phyloP scores from a whole-genome alignment of 2,888 invertebrate species.

The Tinea semifulvella region DNA sequence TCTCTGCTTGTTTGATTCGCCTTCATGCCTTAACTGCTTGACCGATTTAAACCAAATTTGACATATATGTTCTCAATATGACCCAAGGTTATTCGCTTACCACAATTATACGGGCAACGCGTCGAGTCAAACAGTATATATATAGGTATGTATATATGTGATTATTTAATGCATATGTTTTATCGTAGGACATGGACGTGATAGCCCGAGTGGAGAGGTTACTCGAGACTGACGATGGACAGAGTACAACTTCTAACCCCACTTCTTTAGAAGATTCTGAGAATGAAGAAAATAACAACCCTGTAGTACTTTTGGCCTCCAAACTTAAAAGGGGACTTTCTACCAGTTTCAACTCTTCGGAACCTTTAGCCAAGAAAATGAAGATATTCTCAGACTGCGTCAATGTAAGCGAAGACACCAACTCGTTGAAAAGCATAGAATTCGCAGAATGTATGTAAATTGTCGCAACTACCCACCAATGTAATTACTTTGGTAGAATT shows the following conservation, averaged over 20 bases:
- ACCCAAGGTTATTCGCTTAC: too few relatives aligned
- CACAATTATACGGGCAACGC: too few relatives aligned
- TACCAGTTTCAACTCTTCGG: constrained; percentile 36
- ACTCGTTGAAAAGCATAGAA: constrained; percentile 36
- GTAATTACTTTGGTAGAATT: too few relatives aligned
- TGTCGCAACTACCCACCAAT: too few relatives aligned
- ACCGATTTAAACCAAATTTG: too few relatives aligned
- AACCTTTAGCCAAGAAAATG: constrained; percentile 46
- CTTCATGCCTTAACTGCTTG: too few relatives aligned
- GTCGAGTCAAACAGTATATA: too few relatives aligned
- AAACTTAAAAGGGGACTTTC: constrained; percentile 38
- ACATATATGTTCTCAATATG: too few relatives aligned
- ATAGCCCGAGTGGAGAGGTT: not conserved
- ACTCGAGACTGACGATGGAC: not conserved
- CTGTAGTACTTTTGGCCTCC: constrained; percentile 31
- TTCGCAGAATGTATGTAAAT: too few relatives aligned
- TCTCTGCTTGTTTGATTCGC: too few relatives aligned
- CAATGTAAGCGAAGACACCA: constrained; percentile 30
- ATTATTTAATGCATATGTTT: too few relatives aligned
- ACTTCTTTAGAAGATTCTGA: constrained; percentile 24
- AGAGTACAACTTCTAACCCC: not conserved
- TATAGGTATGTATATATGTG: too few relatives aligned
- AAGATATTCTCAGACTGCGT: constrained; percentile 17
- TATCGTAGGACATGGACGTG: not conserved
- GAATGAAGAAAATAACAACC: constrained; percentile 33